These are phyloP conservation scores for Amiota communis DNA, from an alignment of 2,888 invertebrate genomes.

Conservation along the genomic window DNA sequence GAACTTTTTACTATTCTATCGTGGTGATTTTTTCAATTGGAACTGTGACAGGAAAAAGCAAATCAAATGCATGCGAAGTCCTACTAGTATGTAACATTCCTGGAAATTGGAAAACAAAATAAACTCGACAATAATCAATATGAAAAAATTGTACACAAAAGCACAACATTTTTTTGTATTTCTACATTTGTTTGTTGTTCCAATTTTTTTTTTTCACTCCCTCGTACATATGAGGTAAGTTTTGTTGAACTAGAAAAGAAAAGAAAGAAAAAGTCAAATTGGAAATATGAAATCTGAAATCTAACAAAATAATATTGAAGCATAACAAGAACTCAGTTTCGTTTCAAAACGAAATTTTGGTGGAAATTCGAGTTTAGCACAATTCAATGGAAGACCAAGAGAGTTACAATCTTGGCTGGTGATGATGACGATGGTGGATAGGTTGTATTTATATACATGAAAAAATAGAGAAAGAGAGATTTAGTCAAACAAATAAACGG, in stretches of 20 bases:
- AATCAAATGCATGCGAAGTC: too few relatives aligned
- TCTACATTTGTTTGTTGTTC: not conserved
- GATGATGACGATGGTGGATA: too few relatives aligned
- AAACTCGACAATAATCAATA: too few relatives aligned
- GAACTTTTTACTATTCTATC: too few relatives aligned
- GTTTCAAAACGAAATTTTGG: too few relatives aligned
- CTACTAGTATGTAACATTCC: too few relatives aligned
- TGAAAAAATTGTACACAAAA: too few relatives aligned
- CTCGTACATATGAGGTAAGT: not conserved
- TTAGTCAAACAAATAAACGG: slow-evolving; percentile 23
- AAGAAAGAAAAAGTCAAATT: slow-evolving; percentile 38
- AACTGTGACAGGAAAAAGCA: too few relatives aligned
- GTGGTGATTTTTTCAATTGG: too few relatives aligned
- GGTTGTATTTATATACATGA: not conserved
- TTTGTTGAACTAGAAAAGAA: not conserved
- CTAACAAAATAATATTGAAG: slow-evolving; percentile 40
- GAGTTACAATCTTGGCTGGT: too few relatives aligned
- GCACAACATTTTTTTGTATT: not conserved
- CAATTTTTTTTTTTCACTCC: not conserved
- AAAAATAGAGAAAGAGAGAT: not conserved
- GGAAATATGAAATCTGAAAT: slow-evolving; percentile 47
- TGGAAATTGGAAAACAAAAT: too few relatives aligned
- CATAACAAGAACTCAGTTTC: not conserved
- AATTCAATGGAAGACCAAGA: not conserved
- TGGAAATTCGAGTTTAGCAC: not conserved